Percentiles rank a stretch among this genome's conserved stretches.
Evolutionary conservation across 2,888 invertebrate species (phyloP).

Genomic region (Mythimna impura): DNA sequence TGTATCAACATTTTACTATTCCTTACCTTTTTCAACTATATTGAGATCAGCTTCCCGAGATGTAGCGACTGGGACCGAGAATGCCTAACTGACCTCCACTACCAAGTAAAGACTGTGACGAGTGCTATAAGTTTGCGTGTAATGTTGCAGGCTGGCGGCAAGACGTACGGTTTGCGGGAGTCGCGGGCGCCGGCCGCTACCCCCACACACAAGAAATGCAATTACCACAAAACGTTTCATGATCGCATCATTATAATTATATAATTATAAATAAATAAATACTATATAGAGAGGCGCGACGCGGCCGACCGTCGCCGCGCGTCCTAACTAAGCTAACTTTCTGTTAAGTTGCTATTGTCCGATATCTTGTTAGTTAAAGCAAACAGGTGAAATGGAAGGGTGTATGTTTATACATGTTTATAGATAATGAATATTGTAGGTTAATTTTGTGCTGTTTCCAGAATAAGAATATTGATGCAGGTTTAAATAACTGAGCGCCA

Average conservation of each 20-base stretch:
- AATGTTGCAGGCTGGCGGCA: conserved; percentile 79
- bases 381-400: conserved; percentile 82
- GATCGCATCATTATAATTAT: conserved; percentile 80
- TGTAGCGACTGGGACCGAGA: too few species aligned
- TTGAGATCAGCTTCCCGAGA: too few species aligned
- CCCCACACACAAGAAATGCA: conserved; percentile 80
- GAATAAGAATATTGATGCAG: conserved; percentile 71
- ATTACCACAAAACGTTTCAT: conserved; percentile 84
- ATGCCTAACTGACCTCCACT: too few species aligned
- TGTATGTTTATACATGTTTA: conserved; percentile 89
- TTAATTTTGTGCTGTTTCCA: conserved; percentile 88
- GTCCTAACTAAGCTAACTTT: conserved; percentile 82
- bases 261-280: conserved; percentile 69
- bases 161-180: conserved; percentile 71
- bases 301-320: conserved; percentile 57
- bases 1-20: too few species aligned
- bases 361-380: conserved; percentile 77
- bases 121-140: not conserved
- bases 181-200: conserved; percentile 77
- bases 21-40: too few species aligned
- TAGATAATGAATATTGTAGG: conserved; percentile 89
- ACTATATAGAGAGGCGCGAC: conserved; percentile 66
- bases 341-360: conserved; percentile 84
- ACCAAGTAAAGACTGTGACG: not conserved
- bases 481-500: conserved; percentile 56